Base-by-base conservation (phyloP, 1,140 invertebrate species). In the Drosophila ambigua region DNA sequence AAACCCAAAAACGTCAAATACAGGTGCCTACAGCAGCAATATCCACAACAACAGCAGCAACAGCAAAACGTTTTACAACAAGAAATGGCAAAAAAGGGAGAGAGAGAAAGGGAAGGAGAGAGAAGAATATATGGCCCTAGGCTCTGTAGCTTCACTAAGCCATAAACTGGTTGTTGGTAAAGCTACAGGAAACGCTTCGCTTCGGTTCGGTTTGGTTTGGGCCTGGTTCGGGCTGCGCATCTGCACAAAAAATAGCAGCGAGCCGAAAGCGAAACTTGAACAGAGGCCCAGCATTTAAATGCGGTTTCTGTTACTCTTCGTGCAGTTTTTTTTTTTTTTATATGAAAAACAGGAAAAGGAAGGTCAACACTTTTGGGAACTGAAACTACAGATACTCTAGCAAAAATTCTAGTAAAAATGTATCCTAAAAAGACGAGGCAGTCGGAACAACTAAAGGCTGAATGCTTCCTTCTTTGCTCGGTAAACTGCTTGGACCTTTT, bases 131-230 rank as follows among this genome's bases (percentile, higher is more conserved):
- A 58, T 85, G 68, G 73, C 81, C 81, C 73, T 84, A 84, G 82
- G 68, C 73, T 72, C 71, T 49, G 48, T 41, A 61, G 58, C 73
- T 77, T 77, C 74, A 59, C 51, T 77, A 64, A 76, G 68, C 82
- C 82, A 87, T 76, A 85, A 85, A 81, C 82, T 66, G 82, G 82
- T 81, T 61, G 61, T 62, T 44, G 68, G 49, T 35, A 50, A 44
- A 35, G 44, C 39, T 6, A 20, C 15, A 20, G 44, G 24, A 51
- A 15, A 39, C 48, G 57, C 31, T 51, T 54, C 23, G 5, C 31
- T 31, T 31, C 28, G 31, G 2, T 31, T 31, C 8, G 31, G 39
- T 31, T 52, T 13, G 35, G 8, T 3, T 35, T 35, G 31, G 35
- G 35, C 11, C 35, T 39, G 35, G 35, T 11, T 20, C 48, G 24